Percentiles rank a stretch among this genome's conserved stretches.
Conservation (phyloP, 2,888 invertebrate species). For the Phengaris alcon region DNA sequence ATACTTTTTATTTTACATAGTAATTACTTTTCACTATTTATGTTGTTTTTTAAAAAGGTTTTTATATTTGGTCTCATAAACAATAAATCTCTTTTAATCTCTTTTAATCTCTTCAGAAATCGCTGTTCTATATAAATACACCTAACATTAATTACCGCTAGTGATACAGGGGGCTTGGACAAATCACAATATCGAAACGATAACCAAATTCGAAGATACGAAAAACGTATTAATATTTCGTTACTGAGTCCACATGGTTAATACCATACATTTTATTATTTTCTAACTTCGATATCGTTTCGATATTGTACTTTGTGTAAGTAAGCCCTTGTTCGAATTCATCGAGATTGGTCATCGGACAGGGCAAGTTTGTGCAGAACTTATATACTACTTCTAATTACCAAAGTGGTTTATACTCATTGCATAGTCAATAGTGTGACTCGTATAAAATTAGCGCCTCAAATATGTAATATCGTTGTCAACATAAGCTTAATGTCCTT, state of each 20-base stretch:
- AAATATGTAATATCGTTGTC: too few relatives aligned
- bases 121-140: not conserved
- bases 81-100: not conserved
- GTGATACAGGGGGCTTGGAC: not conserved
- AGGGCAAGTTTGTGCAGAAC: conserved; percentile 20
- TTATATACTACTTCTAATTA: not conserved
- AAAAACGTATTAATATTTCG: too few relatives aligned
- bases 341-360: not conserved
- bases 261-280: not conserved
- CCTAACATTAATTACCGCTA: not conserved
- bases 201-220: too few relatives aligned
- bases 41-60: too few relatives aligned
- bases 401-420: not conserved
- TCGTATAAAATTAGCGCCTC: not conserved
- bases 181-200: too few relatives aligned
- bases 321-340: not conserved
- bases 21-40: too few relatives aligned
- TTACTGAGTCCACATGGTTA: too few relatives aligned
- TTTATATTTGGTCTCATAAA: not conserved
- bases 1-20: too few relatives aligned
- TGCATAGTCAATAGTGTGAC: not conserved
- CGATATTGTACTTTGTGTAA: not conserved
- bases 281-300: not conserved
- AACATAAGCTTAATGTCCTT: too few relatives aligned
- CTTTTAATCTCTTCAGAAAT: not conserved